Evolutionary conservation across 2,113 vertebrate species (phyloP).

Genomic region (Mustela lutreola): DNA sequence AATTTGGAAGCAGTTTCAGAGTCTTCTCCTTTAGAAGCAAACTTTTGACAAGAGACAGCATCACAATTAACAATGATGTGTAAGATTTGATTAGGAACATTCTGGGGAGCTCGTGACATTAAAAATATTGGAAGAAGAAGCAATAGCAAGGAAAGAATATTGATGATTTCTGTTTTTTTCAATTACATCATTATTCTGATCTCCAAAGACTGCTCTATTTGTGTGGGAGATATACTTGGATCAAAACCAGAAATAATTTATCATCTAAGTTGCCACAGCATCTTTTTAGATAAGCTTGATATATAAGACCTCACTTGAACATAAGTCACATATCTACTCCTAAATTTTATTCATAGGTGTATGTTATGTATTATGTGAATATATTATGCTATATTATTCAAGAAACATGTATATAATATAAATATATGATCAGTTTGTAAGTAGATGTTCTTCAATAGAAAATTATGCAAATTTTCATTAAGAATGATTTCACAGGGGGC

Average conservation of each 20-base stretch:
- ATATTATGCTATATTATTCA: background rate
- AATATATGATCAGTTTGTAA: slow-evolving; percentile 1
- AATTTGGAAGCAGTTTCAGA: slow-evolving; percentile 32
- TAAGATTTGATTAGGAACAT: background rate
- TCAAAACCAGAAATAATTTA: slow-evolving; percentile 48
- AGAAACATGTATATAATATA: background rate
- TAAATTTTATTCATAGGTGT: background rate
- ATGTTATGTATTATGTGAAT: background rate
- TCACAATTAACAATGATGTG: background rate
- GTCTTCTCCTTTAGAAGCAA: background rate
- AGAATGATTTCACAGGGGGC: background rate
- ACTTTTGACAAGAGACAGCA: background rate
- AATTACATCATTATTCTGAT: background rate
- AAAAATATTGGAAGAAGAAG: slow-evolving; percentile 33
- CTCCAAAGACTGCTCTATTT: slow-evolving; percentile 20
- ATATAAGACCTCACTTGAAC: background rate
- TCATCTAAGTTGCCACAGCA: background rate
- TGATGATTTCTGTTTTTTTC: slow-evolving; percentile 41
- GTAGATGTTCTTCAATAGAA: background rate
- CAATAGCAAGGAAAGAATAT: background rate
- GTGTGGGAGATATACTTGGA: slow-evolving; percentile 32
- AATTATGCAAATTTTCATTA: background rate
- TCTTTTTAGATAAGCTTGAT: background rate
- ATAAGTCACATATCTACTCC: background rate
- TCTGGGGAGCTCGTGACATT: background rate